A percentile compares a stretch with the other conserved stretches of the same genome.
These are phyloP conservation scores for Operophtera brumata DNA, from an alignment of 2,888 invertebrate species.

Conservation along the genomic window DNA sequence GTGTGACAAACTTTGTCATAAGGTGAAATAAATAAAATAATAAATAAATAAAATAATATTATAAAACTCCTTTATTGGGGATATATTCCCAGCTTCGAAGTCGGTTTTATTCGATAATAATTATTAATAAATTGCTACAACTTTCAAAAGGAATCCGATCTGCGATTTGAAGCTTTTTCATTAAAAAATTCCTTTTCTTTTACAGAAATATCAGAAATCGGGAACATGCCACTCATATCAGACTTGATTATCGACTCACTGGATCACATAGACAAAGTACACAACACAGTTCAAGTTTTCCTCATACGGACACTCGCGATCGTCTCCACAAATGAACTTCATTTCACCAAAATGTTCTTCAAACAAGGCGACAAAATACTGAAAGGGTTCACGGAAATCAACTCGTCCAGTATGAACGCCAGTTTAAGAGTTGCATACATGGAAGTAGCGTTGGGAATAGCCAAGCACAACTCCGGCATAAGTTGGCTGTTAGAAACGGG, in stretches of 20 bases:
- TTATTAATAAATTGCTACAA: no score
- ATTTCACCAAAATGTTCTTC: slow-evolving; percentile 79
- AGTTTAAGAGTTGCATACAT: slow-evolving; percentile 85
- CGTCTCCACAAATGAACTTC: slow-evolving; percentile 79
- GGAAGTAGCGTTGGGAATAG: slow-evolving; percentile 81
- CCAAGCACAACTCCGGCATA: slow-evolving; percentile 83
- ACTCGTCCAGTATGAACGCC: slow-evolving; percentile 68
- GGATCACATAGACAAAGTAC: slow-evolving; percentile 44
- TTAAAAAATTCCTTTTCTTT: slow-evolving; percentile 26
- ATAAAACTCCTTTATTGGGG: no score
- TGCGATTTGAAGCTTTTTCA: no score
- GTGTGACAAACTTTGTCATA: no score
- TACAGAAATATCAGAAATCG: slow-evolving; percentile 58
- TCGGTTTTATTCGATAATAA: no score
- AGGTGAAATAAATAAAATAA: no score
- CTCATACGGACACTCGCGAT: slow-evolving; percentile 83
- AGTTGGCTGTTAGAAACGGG: slow-evolving; percentile 83
- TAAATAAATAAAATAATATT: no score
- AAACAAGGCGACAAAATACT: slow-evolving; percentile 53
- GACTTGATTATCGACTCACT: slow-evolving; percentile 55
- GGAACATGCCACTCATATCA: slow-evolving; percentile 50
- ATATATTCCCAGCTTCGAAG: no score
- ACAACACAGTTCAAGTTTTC: slow-evolving; percentile 78
- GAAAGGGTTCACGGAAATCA: slow-evolving; percentile 51
- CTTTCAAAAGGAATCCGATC: no score